A percentile compares a stretch with the other conserved stretches of the same genome.
Conservation (phyloP, 2,113 vertebrate genomes). For the Zosterops lateralis region DNA sequence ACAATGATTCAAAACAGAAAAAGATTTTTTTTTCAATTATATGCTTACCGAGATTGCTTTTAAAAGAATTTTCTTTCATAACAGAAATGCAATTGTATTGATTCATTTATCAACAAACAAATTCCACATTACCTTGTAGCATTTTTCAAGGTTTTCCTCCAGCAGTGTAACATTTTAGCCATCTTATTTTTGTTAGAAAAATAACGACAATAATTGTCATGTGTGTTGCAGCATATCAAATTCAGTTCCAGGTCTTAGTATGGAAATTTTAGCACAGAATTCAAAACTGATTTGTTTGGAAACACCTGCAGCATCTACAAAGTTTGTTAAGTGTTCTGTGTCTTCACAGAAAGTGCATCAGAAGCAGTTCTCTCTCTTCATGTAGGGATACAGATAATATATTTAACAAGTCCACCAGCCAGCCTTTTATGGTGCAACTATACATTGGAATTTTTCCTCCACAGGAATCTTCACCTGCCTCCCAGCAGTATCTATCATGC, state of each 20-base stretch:
- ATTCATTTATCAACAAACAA: not conserved
- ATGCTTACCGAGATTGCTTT: not conserved
- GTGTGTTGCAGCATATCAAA: not conserved
- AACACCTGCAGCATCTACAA: not conserved
- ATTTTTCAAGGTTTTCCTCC: not conserved
- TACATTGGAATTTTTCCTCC: not conserved
- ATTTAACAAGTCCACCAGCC: not conserved
- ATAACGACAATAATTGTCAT: not conserved
- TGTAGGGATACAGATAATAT: not conserved
- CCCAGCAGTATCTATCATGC: not conserved
- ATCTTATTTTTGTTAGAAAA: not conserved
- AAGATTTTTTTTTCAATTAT: not conserved
- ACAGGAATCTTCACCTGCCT: not conserved
- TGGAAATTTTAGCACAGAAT: not conserved
- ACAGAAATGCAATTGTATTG: not conserved
- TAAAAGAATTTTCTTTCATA: not conserved
- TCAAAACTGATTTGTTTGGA: not conserved
- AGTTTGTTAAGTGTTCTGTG: not conserved
- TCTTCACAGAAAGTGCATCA: not conserved
- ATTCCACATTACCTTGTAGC: not conserved
- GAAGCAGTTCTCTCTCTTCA: not conserved
- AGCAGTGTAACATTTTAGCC: not conserved
- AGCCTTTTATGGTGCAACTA: not conserved
- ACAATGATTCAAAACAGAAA: not conserved
- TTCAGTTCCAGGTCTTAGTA: not conserved